Percentiles rank a stretch among this genome's conserved stretches.
Conservation (phyloP, 1,140 invertebrate species). For the Caenorhabditis brenneri region DNA sequence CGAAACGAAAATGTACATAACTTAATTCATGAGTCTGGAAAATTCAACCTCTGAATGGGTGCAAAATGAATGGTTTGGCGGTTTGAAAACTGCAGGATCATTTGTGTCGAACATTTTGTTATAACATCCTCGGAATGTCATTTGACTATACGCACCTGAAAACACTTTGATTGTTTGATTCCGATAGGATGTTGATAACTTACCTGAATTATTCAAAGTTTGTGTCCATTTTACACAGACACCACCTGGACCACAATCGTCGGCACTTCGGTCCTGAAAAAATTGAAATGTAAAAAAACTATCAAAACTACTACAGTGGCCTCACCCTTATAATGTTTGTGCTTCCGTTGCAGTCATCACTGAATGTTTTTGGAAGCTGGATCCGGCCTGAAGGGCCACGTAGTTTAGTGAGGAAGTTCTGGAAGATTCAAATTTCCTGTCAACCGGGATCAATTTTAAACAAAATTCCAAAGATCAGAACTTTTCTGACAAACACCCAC, state of each 20-base stretch:
- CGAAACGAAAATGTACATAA: background rate
- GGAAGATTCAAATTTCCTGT: background rate
- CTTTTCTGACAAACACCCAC: background rate
- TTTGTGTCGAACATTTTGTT: conserved; percentile 44
- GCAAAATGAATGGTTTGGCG: conserved; percentile 49
- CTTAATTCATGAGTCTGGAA: no score
- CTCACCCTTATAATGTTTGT: background rate
- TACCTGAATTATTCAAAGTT: conserved; percentile 47
- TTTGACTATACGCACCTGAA: conserved; percentile 8
- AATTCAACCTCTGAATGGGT: conserved; percentile 35
- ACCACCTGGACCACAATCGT: conserved; percentile 44
- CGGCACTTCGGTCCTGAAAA: conserved; percentile 39
- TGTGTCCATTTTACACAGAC: conserved; percentile 47
- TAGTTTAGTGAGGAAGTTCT: conserved; percentile 19
- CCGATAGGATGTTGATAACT: background rate
- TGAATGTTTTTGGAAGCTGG: background rate
- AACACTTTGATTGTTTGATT: background rate
- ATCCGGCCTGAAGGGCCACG: background rate
- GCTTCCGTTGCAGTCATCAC: background rate
- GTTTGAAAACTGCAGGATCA: conserved; percentile 35
- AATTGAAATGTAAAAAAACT: background rate
- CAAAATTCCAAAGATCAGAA: no score
- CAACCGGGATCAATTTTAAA: no score
- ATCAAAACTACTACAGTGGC: background rate
- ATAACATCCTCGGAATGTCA: conserved; percentile 51